These are phyloP conservation scores for Notiomystis cincta DNA, from an alignment of 2,113 vertebrate genomes.

Conservation along the genomic window DNA sequence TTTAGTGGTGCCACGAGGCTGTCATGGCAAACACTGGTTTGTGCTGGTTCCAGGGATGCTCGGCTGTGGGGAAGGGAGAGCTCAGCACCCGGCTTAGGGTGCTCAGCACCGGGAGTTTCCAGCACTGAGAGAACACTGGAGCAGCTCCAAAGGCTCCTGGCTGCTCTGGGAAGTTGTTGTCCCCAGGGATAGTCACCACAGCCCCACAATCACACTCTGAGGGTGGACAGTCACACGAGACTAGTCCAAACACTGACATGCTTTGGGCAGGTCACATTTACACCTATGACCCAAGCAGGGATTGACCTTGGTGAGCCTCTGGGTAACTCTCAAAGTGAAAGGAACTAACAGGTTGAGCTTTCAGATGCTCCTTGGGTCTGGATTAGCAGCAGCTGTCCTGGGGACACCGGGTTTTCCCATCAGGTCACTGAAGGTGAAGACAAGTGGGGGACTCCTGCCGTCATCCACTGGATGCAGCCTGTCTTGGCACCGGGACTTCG, in stretches of 20 bases:
- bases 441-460: fast-evolving
- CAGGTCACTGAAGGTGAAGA: not conserved
- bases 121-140: fast-evolving
- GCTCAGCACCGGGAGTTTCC: not conserved
- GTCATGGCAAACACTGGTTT: fast-evolving
- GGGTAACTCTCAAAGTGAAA: fast-evolving
- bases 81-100: not conserved
- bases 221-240: fast-evolving
- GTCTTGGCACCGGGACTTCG: fast-evolving
- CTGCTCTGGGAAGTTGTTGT: not conserved
- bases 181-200: fast-evolving
- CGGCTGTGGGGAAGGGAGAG: not conserved
- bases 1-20: fast-evolving
- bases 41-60: not conserved
- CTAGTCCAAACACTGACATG: fast-evolving
- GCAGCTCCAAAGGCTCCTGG: not conserved
- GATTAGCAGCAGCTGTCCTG: fast-evolving
- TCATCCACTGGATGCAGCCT: fast-evolving
- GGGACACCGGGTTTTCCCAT: fast-evolving
- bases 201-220: fast-evolving
- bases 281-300: not conserved
- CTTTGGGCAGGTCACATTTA: fast-evolving
- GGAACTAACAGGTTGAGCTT: not conserved
- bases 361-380: not conserved
- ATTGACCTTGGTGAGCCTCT: not conserved